Evolutionary conservation across 2,797 vertebrate genomes (phyloP), one percentile per base, ranked within the genome.

Genomic region (Acipenser transmontanus): DNA sequence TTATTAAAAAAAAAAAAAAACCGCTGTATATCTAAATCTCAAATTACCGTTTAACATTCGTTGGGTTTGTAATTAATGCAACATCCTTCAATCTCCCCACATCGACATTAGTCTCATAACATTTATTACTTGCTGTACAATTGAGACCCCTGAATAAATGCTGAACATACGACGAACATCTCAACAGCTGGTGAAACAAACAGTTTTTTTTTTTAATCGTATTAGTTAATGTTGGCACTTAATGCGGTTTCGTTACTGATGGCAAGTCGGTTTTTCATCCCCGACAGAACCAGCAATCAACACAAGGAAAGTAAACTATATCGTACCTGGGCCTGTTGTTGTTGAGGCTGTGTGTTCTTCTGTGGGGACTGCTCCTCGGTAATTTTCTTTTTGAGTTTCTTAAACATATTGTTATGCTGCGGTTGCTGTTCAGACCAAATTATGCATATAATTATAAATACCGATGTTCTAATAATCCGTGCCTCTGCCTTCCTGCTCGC

Each of bases 341-440:
- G 84, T 17, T 81, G 80, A 78, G 85, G 81, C 81, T 82, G 85
- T 77, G 82, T 84, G 84, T 81, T 92, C 81, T 82, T 88, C 73
- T 87, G 87, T 72, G 84, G 86, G 1, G 89, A 85, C 76, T 91
- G 87, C 79, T 92, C 91, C 81, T 95, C 91, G 72, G 85, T 89
- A 75, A 92, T 91, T 77, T 84, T 89, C 83, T 93, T 93, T 79
- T 93, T 96, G 10, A 96, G 87, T 51, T 94, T 95, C 82, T 93
- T 95, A 78, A 96, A 96, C 94, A 96, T 96, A 68, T 70, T 77
- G 70, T 50, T 74, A 56, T 34, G 50, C 50, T 59, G 59, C 74
- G 52, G 70, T 65, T 50, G 65, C 20, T 65, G 73, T 66, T 65
- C 51, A 59, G 14, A 8, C 48, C 34, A 6, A 54, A 50, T 20